phyloP scores from a whole-genome alignment of 1,140 invertebrate species.

The Drosophila bipectinata region DNA sequence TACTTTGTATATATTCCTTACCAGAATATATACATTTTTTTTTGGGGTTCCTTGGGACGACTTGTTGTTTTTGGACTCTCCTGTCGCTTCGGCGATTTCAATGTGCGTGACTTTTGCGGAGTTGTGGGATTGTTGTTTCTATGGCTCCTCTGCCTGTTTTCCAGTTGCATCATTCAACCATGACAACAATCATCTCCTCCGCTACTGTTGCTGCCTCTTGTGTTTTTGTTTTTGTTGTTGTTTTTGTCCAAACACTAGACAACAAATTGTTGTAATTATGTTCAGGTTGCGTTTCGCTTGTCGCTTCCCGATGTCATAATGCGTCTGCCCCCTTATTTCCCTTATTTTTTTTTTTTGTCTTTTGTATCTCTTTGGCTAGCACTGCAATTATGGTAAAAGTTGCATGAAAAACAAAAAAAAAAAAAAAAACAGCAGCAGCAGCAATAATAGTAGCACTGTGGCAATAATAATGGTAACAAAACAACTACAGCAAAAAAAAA shows the following conservation, averaged over 20 bases:
- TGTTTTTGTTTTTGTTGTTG: constrained; percentile 43
- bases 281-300: constrained; percentile 77
- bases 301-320: constrained; percentile 80
- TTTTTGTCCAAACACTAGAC: constrained; percentile 77
- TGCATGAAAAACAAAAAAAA: constrained; percentile 63
- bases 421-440: constrained; percentile 36
- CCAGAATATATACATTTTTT: constrained; percentile 18
- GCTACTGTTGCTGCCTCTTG: constrained; percentile 9
- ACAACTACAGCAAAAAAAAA: constrained; percentile 6
- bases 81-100: constrained; percentile 47
- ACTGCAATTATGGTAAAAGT: constrained; percentile 80
- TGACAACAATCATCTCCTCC: constrained; percentile 70
- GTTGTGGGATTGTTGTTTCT: background rate
- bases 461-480: constrained; percentile 46
- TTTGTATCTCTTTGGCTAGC: constrained; percentile 30
- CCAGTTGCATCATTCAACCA: constrained; percentile 79
- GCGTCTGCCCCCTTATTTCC: constrained; percentile 36
- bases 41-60: constrained; percentile 8
- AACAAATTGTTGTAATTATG: constrained; percentile 83
- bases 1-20: background rate
- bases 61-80: background rate
- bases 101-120: constrained; percentile 58
- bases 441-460: constrained; percentile 39
- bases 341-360: constrained; percentile 20
- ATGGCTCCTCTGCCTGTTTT: constrained; percentile 25